A percentile compares a stretch with the other conserved stretches of the same genome.
Conservation (phyloP, 2,113 vertebrate genomes). For the Apteryx owenii region DNA sequence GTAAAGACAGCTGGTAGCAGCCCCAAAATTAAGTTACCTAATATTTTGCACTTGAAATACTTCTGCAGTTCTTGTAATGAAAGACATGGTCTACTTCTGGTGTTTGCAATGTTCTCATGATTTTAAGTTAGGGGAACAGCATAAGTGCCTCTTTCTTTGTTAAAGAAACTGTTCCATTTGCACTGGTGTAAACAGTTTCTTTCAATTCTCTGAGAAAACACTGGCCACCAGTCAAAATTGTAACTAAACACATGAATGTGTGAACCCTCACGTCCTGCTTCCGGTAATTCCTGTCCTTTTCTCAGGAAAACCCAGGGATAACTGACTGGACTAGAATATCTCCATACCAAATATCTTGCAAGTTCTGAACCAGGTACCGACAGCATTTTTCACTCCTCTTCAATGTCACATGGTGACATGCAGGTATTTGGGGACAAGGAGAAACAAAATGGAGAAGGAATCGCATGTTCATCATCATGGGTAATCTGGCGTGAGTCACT, state of each 20-base stretch:
- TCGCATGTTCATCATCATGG: accelerated
- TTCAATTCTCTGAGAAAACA: background rate
- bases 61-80: background rate
- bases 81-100: background rate
- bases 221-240: background rate
- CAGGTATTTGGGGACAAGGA: background rate
- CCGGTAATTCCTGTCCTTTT: accelerated
- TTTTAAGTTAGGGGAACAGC: background rate
- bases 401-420: background rate
- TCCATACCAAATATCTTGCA: background rate
- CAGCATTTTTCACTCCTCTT: background rate
- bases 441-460: background rate
- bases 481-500: background rate
- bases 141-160: background rate
- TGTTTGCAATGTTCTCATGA: background rate
- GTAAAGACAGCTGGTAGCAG: background rate
- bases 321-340: background rate
- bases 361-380: background rate
- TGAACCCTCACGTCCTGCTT: background rate
- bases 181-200: accelerated
- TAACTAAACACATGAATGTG: background rate
- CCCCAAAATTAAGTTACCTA: no score
- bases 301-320: background rate
- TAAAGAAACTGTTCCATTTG: background rate
- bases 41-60: background rate